Base-by-base conservation (phyloP, 2,888 invertebrate species). In the Drosophila merina region DNA sequence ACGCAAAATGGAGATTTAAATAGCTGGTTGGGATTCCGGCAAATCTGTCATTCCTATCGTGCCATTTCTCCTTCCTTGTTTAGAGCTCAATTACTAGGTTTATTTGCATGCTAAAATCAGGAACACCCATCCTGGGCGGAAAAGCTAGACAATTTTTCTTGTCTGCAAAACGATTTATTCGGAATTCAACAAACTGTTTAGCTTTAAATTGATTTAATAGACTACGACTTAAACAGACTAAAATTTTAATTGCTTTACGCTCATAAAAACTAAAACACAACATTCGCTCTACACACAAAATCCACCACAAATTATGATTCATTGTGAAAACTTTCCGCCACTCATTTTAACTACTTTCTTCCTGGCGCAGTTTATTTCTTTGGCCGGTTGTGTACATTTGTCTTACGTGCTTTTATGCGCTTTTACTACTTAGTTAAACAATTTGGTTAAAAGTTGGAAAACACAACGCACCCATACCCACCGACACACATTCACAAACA, bases 371-470 rank as follows among this genome's bases (percentile, higher is more conserved):
- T 57, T 64, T 52, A 36, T 64, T 52, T 33, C 30, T 20, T 49
- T 45, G n/a, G 14, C 26, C 52, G 52, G 38, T 38, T 64, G 54
- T 66, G 54, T 64, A 66, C 52, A 56, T 68, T 68, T 58, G 66
- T 54, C 63, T 57, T 74, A 75, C 69, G 72, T 77, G 70, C 76
- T 42, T 72, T 80, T 80, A 71, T 71, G 62, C 55, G 73, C 80
- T 75, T 86, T 80, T 68, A 60, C 75, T 80, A 80, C 81, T 84
- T 77, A 84, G 81, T 76, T 86, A 84, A 82, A 86, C 78, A 82
- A 82, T 84, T 82, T 86, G 72, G 74, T 80, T 78, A 77, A 80
- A 80, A 82, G 78, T 86, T 85, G 50, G 48, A 40, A 60, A 72
- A 69, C 49, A 71, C 44, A 59, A 33, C 45, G 63, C 36, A 36